Evolutionary conservation across 1,140 invertebrate genomes (phyloP).

Genomic region (Mesaphorura yosii): DNA sequence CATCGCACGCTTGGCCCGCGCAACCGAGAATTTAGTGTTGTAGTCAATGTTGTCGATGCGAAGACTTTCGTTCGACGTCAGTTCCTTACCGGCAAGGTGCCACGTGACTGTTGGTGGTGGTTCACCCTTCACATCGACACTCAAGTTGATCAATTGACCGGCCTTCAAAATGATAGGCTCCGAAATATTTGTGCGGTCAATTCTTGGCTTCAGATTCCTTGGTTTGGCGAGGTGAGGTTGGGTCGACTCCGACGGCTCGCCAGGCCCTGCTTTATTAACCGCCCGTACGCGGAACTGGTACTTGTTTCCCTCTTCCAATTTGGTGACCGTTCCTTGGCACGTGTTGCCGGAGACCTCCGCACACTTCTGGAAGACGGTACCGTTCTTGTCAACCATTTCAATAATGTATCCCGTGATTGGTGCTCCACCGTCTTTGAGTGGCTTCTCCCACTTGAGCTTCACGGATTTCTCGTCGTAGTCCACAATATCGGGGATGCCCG

Average conservation of each 20-base stretch:
- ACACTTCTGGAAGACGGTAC: constrained; percentile 51
- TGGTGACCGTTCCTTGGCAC: constrained; percentile 70
- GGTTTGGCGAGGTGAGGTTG: constrained; percentile 92
- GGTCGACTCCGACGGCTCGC: constrained; percentile 87
- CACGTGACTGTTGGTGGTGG: constrained; percentile 85
- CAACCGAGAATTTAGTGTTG: constrained; percentile 77
- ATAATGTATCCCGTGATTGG: constrained; percentile 90
- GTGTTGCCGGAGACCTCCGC: constrained; percentile 63
- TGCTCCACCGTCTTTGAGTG: constrained; percentile 68
- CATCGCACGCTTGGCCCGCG: constrained; percentile 64
- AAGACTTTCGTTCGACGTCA: constrained; percentile 52
- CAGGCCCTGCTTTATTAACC: constrained; percentile 88
- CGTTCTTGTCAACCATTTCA: constrained; percentile 67
- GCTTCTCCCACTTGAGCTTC: constrained; percentile 90
- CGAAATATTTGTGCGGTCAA: constrained; percentile 73
- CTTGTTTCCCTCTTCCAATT: constrained; percentile 83
- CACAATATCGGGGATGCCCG: constrained; percentile 80
- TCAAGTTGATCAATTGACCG: constrained; percentile 77
- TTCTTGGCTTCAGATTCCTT: constrained; percentile 79
- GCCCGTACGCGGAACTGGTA: constrained; percentile 91
- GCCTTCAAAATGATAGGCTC: constrained; percentile 74
- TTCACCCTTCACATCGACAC: constrained; percentile 86
- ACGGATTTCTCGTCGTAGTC: constrained; percentile 89
- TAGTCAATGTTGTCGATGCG: constrained; percentile 76
- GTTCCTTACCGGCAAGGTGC: constrained; percentile 67